phyloP scores from a whole-genome alignment of 2,113 vertebrate genomes.

The Dendrocopos noguchii region DNA sequence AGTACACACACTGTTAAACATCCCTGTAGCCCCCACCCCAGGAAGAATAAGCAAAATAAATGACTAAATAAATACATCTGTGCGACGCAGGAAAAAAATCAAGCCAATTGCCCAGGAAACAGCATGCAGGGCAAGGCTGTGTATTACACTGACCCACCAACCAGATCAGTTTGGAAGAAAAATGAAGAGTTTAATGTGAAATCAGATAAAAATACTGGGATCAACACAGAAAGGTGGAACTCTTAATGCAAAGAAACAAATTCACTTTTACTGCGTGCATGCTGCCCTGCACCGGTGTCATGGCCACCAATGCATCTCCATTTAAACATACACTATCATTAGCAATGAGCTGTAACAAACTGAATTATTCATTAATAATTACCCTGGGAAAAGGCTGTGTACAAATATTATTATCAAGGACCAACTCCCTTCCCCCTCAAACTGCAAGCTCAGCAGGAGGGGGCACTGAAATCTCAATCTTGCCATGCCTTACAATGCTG shows the following conservation, averaged over 20 bases:
- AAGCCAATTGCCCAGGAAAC: background rate
- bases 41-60: background rate
- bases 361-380: conserved; percentile 43
- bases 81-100: background rate
- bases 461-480: conserved; percentile 7
- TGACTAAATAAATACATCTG: background rate
- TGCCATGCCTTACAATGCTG: background rate
- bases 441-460: background rate
- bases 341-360: conserved; percentile 20
- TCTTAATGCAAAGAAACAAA: conserved; percentile 33
- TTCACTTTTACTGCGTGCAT: background rate
- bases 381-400: background rate
- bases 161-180: background rate
- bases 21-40: background rate
- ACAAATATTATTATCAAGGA: conserved; percentile 14
- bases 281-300: background rate
- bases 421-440: background rate
- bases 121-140: background rate
- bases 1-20: background rate
- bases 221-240: conserved; percentile 7
- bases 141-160: background rate
- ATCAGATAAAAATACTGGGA: background rate
- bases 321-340: background rate
- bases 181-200: background rate
- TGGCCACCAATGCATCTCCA: background rate